phyloP scores from a whole-genome alignment of 2,888 invertebrate genomes.

The Caenorhabditis plicata region DNA sequence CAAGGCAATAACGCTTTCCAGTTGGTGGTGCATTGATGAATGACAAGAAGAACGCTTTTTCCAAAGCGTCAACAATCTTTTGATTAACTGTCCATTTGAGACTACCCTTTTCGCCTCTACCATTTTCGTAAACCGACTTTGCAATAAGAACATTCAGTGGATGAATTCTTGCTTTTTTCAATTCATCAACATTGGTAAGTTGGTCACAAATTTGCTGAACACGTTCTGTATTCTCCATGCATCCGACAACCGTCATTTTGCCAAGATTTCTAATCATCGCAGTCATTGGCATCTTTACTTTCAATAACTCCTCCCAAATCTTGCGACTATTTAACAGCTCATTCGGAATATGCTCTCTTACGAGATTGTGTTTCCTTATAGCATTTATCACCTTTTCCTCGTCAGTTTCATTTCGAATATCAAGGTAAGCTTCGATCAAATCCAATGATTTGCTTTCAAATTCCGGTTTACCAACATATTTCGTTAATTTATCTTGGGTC shows the following conservation, averaged over 20 bases:
- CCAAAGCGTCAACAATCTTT: slow-evolving; percentile 33
- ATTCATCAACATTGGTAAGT: slow-evolving; percentile 52
- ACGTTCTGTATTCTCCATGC: slow-evolving; percentile 47
- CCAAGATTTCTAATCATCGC: slow-evolving; percentile 67
- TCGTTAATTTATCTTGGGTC: too few species aligned
- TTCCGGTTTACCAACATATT: too few species aligned
- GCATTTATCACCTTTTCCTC: slow-evolving; percentile 29
- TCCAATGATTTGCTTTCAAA: too few species aligned
- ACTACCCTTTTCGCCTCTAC: slow-evolving; percentile 65
- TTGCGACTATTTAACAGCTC: slow-evolving; percentile 71
- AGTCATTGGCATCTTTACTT: slow-evolving; percentile 66
- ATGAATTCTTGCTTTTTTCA: slow-evolving; percentile 65
- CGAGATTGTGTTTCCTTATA: slow-evolving; percentile 66
- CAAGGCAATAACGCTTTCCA: slow-evolving; percentile 71
- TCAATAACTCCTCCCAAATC: slow-evolving; percentile 66
- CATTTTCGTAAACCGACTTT: slow-evolving; percentile 61
- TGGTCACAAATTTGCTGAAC: slow-evolving; percentile 50
- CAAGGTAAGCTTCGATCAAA: slow-evolving; percentile 42
- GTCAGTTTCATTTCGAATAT: slow-evolving; percentile 33
- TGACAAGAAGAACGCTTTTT: slow-evolving; percentile 64
- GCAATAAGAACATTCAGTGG: slow-evolving; percentile 66
- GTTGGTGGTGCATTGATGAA: slow-evolving; percentile 69
- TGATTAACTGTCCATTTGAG: slow-evolving; percentile 62
- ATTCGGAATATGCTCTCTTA: slow-evolving; percentile 76
- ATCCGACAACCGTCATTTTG: slow-evolving; percentile 64